These are phyloP conservation scores for Neoascia interrupta DNA, from an alignment of 2,888 invertebrate genomes.

Conservation along the genomic window DNA sequence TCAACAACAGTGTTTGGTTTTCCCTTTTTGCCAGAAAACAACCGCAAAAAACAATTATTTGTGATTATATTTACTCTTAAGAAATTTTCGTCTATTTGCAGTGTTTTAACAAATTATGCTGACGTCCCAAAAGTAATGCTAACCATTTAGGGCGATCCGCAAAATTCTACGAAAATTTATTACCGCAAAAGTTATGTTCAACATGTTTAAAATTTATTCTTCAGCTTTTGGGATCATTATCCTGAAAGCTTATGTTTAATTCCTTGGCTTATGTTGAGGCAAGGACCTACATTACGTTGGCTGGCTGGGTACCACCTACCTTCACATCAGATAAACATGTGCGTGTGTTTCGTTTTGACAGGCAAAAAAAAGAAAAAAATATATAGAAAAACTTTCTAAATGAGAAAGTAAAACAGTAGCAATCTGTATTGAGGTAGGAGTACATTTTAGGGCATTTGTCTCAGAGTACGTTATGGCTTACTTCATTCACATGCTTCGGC, in stretches of 20 bases:
- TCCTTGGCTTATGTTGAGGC: no score
- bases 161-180: slow-evolving; percentile 39
- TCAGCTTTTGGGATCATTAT: no score
- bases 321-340: no score
- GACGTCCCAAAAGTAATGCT: slow-evolving; percentile 37
- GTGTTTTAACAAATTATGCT: slow-evolving; percentile 48
- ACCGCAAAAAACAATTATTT: slow-evolving; percentile 59
- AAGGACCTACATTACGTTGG: no score
- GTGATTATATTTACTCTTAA: slow-evolving; percentile 52
- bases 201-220: slow-evolving; percentile 4
- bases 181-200: slow-evolving; percentile 10
- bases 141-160: slow-evolving; percentile 34
- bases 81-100: slow-evolving; percentile 41
- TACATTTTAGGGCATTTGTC: slow-evolving; percentile 38
- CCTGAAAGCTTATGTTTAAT: no score
- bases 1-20: slow-evolving; percentile 22
- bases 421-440: slow-evolving; percentile 19
- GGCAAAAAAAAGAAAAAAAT: no score
- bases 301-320: no score
- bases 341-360: no score
- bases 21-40: slow-evolving; percentile 17
- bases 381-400: slow-evolving; percentile 2
- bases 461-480: slow-evolving; percentile 12
- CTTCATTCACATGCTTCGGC: not conserved
- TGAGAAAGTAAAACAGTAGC: slow-evolving; percentile 17